These are phyloP conservation scores for Parnassius mnemosyne DNA, from an alignment of 2,888 invertebrate genomes.

Conservation along the genomic window DNA sequence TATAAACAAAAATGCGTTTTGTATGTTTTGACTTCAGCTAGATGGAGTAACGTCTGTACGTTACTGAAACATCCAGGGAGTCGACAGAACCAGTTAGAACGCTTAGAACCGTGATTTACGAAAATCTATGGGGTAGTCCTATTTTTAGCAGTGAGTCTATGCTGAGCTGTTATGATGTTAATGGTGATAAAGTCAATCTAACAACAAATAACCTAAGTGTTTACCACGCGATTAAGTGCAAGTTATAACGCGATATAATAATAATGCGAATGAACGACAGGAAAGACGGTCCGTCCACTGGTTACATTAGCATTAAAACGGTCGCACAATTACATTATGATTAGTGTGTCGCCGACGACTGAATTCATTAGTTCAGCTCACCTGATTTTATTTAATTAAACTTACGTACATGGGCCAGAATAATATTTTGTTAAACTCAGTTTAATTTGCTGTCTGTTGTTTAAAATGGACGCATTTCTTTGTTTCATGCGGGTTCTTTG, in stretches of 20 bases:
- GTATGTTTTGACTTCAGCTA: too few relatives aligned
- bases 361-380: slow-evolving; percentile 80
- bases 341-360: slow-evolving; percentile 73
- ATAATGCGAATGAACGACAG: slow-evolving; percentile 36
- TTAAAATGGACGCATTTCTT: too few relatives aligned
- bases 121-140: too few relatives aligned
- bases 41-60: too few relatives aligned
- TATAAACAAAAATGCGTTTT: too few relatives aligned
- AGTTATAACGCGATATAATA: slow-evolving; percentile 21
- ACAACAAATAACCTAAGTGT: background rate
- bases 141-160: too few relatives aligned
- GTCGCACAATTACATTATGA: slow-evolving; percentile 74
- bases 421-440: slow-evolving; percentile 25
- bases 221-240: background rate
- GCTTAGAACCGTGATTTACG: too few relatives aligned
- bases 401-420: slow-evolving; percentile 33
- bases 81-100: too few relatives aligned
- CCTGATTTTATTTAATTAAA: slow-evolving; percentile 79
- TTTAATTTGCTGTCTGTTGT: slow-evolving; percentile 15
- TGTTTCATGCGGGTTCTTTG: too few relatives aligned
- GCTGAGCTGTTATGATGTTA: too few relatives aligned
- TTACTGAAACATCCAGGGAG: too few relatives aligned
- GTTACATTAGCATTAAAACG: slow-evolving; percentile 67
- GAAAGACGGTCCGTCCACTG: slow-evolving; percentile 39
- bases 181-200: too few relatives aligned